Evolutionary conservation across 35 echinoderm and acorn worm genomes (phyloP).

Genomic region (Lytechinus pictus): DNA sequence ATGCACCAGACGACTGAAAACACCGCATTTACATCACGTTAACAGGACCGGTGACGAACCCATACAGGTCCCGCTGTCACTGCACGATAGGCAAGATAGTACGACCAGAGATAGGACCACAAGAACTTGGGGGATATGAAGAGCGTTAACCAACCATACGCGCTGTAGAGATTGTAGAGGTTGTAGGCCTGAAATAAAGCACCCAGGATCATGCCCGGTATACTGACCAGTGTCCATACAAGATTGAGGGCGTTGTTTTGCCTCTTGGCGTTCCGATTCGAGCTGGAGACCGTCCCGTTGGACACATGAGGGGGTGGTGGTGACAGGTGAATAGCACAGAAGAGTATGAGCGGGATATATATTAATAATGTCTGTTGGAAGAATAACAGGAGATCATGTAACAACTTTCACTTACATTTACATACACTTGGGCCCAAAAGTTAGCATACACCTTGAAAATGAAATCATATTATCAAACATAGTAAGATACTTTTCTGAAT

Average conservation of each 20-base stretch:
- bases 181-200: not conserved
- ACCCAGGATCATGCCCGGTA: not conserved
- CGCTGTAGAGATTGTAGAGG: slow-evolving; percentile 19
- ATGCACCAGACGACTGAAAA: not conserved
- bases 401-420: too few relatives aligned
- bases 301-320: slow-evolving; percentile 37
- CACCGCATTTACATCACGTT: not conserved
- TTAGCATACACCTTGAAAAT: too few relatives aligned
- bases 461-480: too few relatives aligned
- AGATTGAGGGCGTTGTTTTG: slow-evolving; percentile 13
- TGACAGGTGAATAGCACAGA: slow-evolving; percentile 33
- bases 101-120: slow-evolving; percentile 7
- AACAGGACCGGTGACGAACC: not conserved
- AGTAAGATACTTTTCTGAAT: too few relatives aligned
- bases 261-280: not conserved
- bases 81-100: slow-evolving; percentile 7
- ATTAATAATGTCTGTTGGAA: not conserved
- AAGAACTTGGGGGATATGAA: slow-evolving; percentile 22
- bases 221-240: slow-evolving; percentile 26
- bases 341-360: slow-evolving; percentile 27
- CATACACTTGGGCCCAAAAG: too few relatives aligned
- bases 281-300: slow-evolving; percentile 15
- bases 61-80: not conserved
- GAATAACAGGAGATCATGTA: not conserved
- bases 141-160: slow-evolving; percentile 2